Evolutionary conservation across 1,140 invertebrate species (phyloP), one percentile per base, ranked within the genome.

Genomic region (Palaemon carinicauda): DNA sequence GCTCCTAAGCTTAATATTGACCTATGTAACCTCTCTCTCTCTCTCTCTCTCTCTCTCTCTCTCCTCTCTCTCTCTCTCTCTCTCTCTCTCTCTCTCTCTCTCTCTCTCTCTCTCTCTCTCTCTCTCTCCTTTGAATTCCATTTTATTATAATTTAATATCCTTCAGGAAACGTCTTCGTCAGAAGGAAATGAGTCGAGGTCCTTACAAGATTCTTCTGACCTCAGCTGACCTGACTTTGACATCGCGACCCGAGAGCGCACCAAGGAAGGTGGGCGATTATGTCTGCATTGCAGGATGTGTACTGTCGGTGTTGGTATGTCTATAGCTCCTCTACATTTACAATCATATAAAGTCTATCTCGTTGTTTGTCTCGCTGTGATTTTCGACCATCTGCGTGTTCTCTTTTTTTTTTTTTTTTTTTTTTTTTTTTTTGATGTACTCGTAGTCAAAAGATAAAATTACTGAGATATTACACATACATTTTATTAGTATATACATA

Each of bases 171-270:
- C 93, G 94, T 89, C 92, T 95, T 80, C 90, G 95, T 53, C 94
- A 94, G 89, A 94, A 94, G 88, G 90, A 94, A 60, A 88, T 89
- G 86, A 89, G 94, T 0, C 95, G 95, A 90, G 95, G 95, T 79
- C 95, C 95, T 3, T 95, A 95, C 91, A 96, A 95, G 91, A 95
- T 96, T 82, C 93, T 95, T 3, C 91, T 96, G 56, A 95, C 95
- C 17, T 93, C 94, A 9, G 93, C 93, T 56, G 95, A 96, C 90
- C 95, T 96, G 89, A 94, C 95, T 3, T 95, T 96, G 90, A 94
- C 95, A 0, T 7, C 93, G 65, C 82, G 87, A 69, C 73, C 79
- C n/a, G 88, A 88, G n/a, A 29, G 71, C 21, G 81, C 69, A 12
- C 56, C 79, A 14, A 89, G 80, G 80, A 89, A 94, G 90, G 92